A percentile compares a stretch with the other conserved stretches of the same genome.
Evolutionary conservation across 1,140 invertebrate species (phyloP).

Genomic region (Drosophila kanapiae): DNA sequence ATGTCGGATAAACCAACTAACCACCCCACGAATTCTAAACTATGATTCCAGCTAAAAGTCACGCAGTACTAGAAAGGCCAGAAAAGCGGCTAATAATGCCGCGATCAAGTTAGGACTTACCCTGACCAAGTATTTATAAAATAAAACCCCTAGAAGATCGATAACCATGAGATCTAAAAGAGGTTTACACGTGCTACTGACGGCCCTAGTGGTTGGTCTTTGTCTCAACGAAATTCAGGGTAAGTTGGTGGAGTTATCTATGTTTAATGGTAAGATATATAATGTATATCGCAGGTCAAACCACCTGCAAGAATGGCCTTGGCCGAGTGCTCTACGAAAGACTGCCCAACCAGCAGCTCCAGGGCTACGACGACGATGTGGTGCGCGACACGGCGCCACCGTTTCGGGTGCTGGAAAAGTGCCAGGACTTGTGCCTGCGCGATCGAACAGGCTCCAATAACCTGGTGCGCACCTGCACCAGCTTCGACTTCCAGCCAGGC

Average conservation of each 20-base stretch:
- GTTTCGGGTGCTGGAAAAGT: constrained; percentile 94
- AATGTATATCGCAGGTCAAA: too few species aligned
- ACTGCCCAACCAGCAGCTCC: constrained; percentile 94
- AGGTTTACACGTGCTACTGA: constrained; percentile 32
- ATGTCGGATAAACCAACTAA: constrained; percentile 46
- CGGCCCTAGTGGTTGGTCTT: constrained; percentile 40
- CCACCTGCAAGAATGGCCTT: constrained; percentile 94
- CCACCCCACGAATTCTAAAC: constrained; percentile 30
- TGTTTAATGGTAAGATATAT: too few species aligned
- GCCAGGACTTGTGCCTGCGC: constrained; percentile 93
- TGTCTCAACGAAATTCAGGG: constrained; percentile 54
- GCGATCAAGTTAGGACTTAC: constrained; percentile 30
- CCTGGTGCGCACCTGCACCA: constrained; percentile 92
- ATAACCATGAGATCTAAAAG: constrained; percentile 51
- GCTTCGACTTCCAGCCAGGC: constrained; percentile 96
- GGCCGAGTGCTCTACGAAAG: constrained; percentile 95
- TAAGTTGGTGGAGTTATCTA: constrained; percentile 29
- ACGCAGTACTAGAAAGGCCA: constrained; percentile 16
- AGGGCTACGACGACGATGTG: constrained; percentile 94
- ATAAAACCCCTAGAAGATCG: constrained; percentile 12
- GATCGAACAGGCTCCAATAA: constrained; percentile 93
- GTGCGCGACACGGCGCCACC: constrained; percentile 93
- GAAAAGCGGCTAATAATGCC: constrained; percentile 58
- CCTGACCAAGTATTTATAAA: not conserved
- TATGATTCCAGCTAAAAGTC: constrained; percentile 38